phyloP scores from a whole-genome alignment of 1,140 invertebrate genomes.

The Drosophila hydei region DNA sequence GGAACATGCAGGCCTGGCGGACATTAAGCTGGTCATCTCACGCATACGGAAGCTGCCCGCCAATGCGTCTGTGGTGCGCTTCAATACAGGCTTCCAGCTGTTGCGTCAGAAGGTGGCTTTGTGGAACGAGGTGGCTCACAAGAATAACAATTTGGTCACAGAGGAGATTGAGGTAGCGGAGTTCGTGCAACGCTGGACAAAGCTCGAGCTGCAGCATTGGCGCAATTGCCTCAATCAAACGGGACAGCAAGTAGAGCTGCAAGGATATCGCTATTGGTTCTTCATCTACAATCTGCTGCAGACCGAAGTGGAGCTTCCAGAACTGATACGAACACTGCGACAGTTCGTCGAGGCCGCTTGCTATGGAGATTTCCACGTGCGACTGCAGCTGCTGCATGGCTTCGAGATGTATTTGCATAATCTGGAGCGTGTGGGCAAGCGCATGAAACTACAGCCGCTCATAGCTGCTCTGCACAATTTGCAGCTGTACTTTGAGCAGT shows the following conservation, averaged over 20 bases:
- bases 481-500: slow-evolving; percentile 94
- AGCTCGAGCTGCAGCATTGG: slow-evolving; percentile 95
- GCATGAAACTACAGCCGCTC: slow-evolving; percentile 72
- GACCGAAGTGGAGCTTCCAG: slow-evolving; percentile 42
- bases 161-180: slow-evolving; percentile 89
- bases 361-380: slow-evolving; percentile 92
- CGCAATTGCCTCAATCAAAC: slow-evolving; percentile 89
- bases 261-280: slow-evolving; percentile 95
- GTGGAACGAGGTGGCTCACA: slow-evolving; percentile 96
- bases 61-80: slow-evolving; percentile 92
- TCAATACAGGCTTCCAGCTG: slow-evolving; percentile 95
- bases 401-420: slow-evolving; percentile 79
- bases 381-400: slow-evolving; percentile 89
- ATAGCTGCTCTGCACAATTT: slow-evolving; percentile 93
- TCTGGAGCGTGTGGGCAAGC: slow-evolving; percentile 47
- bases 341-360: slow-evolving; percentile 93
- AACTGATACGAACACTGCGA: slow-evolving; percentile 86
- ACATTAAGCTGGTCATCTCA: slow-evolving; percentile 89
- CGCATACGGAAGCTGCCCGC: slow-evolving; percentile 92
- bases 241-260: slow-evolving; percentile 86
- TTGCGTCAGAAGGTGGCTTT: slow-evolving; percentile 92
- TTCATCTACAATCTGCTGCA: slow-evolving; percentile 91
- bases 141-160: slow-evolving; percentile 91
- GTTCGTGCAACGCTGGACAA: slow-evolving; percentile 95
- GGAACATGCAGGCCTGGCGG: slow-evolving; percentile 93